These are phyloP conservation scores for Cryptoprocta ferox DNA, from an alignment of 2,797 vertebrate species.

Conservation along the genomic window DNA sequence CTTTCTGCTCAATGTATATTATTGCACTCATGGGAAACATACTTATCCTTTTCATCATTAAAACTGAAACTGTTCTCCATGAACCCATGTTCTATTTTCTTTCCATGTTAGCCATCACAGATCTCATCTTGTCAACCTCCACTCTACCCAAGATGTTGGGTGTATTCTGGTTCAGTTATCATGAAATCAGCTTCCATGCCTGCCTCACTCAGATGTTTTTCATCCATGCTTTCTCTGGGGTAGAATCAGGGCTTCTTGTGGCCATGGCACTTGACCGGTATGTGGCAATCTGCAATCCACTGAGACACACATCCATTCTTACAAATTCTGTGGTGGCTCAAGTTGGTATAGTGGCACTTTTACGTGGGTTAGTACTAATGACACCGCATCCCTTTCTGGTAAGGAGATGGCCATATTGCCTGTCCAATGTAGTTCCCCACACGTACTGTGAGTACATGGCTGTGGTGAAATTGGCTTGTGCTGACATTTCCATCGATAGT, in stretches of 20 bases:
- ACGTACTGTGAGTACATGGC: constrained; percentile 86
- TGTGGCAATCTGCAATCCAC: constrained; percentile 68
- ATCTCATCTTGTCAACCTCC: constrained; percentile 57
- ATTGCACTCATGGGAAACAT: constrained; percentile 47
- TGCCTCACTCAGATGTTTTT: constrained; percentile 87
- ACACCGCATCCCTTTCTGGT: constrained; percentile 81
- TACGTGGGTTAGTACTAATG: constrained; percentile 70
- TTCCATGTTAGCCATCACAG: constrained; percentile 60
- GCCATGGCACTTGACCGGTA: constrained; percentile 86
- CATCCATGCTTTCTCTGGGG: constrained; percentile 77
- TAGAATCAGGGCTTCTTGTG: constrained; percentile 67
- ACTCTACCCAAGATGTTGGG: constrained; percentile 81
- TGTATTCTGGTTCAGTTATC: constrained; percentile 56
- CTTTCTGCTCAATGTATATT: constrained; percentile 54
- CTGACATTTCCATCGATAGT: constrained; percentile 80
- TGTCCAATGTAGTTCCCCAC: constrained; percentile 71
- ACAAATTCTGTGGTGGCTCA: not conserved
- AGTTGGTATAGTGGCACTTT: constrained; percentile 75
- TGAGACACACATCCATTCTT: constrained; percentile 58
- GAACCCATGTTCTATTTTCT: constrained; percentile 68
- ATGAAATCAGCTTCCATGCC: constrained; percentile 53
- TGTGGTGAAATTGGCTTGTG: constrained; percentile 84
- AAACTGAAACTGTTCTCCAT: constrained; percentile 57
- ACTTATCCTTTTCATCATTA: constrained; percentile 55
- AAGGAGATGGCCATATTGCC: constrained; percentile 80